A percentile compares a stretch with the other conserved stretches of the same genome.
Conservation (phyloP, 2,797 vertebrate genomes). For the Arctocebus calabarensis region DNA sequence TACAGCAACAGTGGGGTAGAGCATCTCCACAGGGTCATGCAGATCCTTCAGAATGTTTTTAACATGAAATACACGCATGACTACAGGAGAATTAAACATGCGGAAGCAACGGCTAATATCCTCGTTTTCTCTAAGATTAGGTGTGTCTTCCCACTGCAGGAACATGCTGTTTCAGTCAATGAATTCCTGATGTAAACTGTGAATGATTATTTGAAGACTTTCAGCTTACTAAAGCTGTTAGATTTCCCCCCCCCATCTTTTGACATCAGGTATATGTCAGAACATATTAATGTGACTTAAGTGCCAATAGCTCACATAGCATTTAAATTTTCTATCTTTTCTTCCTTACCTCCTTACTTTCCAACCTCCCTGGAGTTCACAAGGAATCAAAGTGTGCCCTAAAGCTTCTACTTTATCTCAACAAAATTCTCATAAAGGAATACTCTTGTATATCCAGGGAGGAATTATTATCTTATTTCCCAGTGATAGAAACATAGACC, state of each 20-base stretch:
- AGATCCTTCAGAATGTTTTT: not conserved
- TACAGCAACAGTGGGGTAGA: not conserved
- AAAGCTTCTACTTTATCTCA: not conserved
- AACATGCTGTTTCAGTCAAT: not conserved
- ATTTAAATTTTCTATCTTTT: not conserved
- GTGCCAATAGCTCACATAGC: not conserved
- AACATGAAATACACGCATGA: not conserved
- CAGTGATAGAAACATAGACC: not conserved
- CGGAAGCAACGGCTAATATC: not conserved
- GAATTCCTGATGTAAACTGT: not conserved
- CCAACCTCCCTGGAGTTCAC: not conserved
- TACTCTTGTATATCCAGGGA: not conserved
- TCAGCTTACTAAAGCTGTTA: not conserved
- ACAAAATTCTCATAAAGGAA: not conserved
- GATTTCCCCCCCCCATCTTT: constrained; percentile 15
- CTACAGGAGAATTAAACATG: not conserved
- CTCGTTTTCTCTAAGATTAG: not conserved
- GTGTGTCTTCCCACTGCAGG: not conserved
- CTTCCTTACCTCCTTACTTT: not conserved
- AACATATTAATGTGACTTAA: constrained; percentile 15
- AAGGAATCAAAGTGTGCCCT: not conserved
- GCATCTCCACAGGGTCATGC: not conserved
- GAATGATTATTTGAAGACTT: not conserved
- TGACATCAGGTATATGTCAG: not conserved
- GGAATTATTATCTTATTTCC: not conserved